A percentile compares a stretch with the other conserved stretches of the same genome.
phyloP scores from a whole-genome alignment of 2,797 vertebrate genomes.

The Arrhamphus sclerolepis region DNA sequence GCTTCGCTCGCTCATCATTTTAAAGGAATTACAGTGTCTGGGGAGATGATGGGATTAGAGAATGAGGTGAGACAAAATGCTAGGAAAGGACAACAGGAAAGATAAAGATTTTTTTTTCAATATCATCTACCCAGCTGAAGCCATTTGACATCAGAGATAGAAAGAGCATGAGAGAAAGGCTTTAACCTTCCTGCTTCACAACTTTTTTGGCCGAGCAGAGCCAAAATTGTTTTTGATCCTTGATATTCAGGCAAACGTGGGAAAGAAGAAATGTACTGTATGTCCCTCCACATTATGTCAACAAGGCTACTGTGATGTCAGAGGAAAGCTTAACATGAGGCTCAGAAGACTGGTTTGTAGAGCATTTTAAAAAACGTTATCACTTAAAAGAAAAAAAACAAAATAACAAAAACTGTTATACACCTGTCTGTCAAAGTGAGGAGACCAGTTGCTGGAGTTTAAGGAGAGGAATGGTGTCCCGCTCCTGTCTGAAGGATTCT shows the following conservation, averaged over 20 bases:
- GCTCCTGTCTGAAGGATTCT: too few relatives aligned
- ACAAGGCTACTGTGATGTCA: constrained; percentile 7
- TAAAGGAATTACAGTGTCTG: constrained; percentile 70
- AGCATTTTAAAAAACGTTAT: not conserved
- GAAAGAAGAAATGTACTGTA: not conserved
- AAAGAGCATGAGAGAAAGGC: constrained; percentile 18
- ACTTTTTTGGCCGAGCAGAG: constrained; percentile 21
- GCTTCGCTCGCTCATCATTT: constrained; percentile 66
- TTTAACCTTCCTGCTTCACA: constrained; percentile 11
- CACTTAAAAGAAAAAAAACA: not conserved
- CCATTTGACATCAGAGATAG: constrained; percentile 16
- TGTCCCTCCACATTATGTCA: constrained; percentile 3
- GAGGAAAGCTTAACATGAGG: constrained; percentile 7
- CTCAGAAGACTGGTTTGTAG: not conserved
- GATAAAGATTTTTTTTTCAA: constrained; percentile 61
- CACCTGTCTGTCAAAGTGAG: too few relatives aligned
- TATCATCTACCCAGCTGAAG: constrained; percentile 35
- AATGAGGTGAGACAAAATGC: constrained; percentile 41
- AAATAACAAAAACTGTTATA: too few relatives aligned
- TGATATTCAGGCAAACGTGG: constrained; percentile 11
- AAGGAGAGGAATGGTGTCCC: too few relatives aligned
- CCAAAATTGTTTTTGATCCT: constrained; percentile 9
- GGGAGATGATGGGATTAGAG: constrained; percentile 47
- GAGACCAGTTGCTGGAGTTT: too few relatives aligned
- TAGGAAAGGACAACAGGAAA: constrained; percentile 32